Percentiles rank a stretch among this genome's conserved stretches.
Evolutionary conservation across 2,888 invertebrate genomes (phyloP).

Genomic region (Trachelus troglodyta): DNA sequence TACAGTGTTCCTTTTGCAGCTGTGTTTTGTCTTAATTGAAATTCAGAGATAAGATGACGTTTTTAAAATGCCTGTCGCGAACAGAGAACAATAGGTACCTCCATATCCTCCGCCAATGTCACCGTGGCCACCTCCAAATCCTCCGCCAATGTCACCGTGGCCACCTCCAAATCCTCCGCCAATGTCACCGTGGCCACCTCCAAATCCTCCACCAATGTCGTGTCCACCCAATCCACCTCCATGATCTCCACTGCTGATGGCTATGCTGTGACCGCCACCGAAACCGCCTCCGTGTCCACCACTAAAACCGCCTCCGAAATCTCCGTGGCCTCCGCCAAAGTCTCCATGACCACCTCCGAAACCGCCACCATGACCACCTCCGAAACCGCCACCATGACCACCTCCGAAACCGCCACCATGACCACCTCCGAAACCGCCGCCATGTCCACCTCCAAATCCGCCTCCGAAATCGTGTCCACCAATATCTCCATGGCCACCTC

Average conservation of each 20-base stretch:
- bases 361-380: conserved; percentile 1
- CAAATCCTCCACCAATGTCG: conserved; percentile 12
- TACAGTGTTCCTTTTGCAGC: no score
- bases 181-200: conserved; percentile 24
- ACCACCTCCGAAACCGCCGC: no score
- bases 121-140: conserved; percentile 27
- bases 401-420: conserved; percentile 10
- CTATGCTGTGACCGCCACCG: conserved; percentile 17
- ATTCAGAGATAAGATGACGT: not conserved
- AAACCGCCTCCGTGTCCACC: conserved; percentile 20
- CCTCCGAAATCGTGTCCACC: no score
- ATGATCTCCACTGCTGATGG: conserved; percentile 17
- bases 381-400: conserved; percentile 14
- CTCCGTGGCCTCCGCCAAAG: conserved; percentile 11
- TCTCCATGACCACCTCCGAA: conserved; percentile 2
- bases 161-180: conserved; percentile 9
- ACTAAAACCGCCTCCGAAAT: conserved; percentile 13
- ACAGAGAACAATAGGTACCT: not conserved
- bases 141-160: conserved; percentile 8
- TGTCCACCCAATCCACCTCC: not conserved
- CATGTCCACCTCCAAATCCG: no score
- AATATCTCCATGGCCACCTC: no score
- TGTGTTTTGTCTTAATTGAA: not conserved
- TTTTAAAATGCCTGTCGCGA: not conserved
- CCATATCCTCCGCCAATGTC: conserved; percentile 7